Base-by-base conservation (phyloP, 2,113 vertebrate genomes). In the Coregonus clupeaformis region DNA sequence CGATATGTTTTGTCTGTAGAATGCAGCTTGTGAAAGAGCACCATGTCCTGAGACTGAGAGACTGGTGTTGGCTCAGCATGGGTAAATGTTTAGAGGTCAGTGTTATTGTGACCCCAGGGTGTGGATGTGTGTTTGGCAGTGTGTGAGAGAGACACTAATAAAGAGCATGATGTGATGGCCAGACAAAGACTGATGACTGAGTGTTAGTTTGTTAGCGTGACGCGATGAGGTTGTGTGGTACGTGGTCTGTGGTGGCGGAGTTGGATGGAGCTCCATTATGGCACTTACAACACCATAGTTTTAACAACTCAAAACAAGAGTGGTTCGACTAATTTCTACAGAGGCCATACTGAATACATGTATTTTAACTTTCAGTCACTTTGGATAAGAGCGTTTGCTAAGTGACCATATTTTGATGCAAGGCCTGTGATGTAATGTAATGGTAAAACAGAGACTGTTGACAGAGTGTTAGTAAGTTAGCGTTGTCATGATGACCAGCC, bases 151-250 rank as follows among this genome's bases (percentile, higher is more conserved):
- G 27, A 66, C 18, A 67, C 73, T 71, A 81, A 87, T 81, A 85
- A 84, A 81, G 79, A 82, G 77, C 52, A 70, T 73, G 75, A 69
- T 80, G 80, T 79, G 80, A 78, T 80, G n/a, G 52, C 24, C 3
- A 42, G 36, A 42, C 36, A 55, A n/a, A 25, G 57, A 13, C 42
- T 24, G 45, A 64, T 22, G 16, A 36, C 12, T 20, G 3, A 32
- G 59, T 42, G 57, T 25, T 49, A 14, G 4, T 45, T 27, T 25
- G n/a, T 65, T 7, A 13, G 18, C 18, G 92, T 82, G 88, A 91
- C 25, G 92, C 82, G 89, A 91, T 88, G 91, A 93, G 98, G 97
- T 94, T 96, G 97, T 90, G 97, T 95, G 90, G 18, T 60, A 6
- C 20, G n/a, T 22, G 57, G 57, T 22, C 16, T 52, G 49, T 52